phyloP scores from a whole-genome alignment of 2,797 vertebrate genomes.

The Lacerta bilineata region DNA sequence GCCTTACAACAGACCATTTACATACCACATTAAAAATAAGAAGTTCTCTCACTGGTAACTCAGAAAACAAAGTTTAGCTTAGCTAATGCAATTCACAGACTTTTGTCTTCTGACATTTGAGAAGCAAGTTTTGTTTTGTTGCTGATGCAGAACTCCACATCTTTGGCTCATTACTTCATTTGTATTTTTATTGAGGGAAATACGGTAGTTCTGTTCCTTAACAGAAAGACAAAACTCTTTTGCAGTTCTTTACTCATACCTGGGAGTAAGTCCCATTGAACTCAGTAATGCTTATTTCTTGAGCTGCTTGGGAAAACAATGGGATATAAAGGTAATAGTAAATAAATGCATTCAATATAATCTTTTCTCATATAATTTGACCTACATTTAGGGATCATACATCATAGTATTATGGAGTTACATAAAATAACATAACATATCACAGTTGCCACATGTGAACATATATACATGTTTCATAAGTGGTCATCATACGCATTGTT shows the following conservation, averaged over 20 bases:
- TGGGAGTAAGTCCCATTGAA: neutral
- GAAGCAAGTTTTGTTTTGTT: neutral
- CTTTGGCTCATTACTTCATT: conserved; percentile 15
- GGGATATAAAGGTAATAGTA: no score
- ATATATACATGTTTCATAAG: neutral
- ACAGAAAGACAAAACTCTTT: neutral
- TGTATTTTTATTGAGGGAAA: neutral
- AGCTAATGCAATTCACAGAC: neutral
- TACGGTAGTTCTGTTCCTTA: neutral
- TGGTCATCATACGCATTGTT: accelerated
- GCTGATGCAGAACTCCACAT: neutral
- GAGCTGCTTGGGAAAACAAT: no score
- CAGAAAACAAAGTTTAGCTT: neutral
- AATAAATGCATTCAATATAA: no score
- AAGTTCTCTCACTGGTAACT: neutral
- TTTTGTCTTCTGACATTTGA: neutral
- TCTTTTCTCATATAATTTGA: neutral
- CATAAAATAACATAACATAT: neutral
- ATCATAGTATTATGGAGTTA: neutral
- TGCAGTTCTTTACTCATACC: no score
- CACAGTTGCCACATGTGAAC: neutral
- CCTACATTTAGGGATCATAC: neutral
- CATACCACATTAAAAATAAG: neutral
- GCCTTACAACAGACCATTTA: neutral
- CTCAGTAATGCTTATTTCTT: no score